Percentiles rank a stretch among this genome's conserved stretches.
Evolutionary conservation across 2,797 vertebrate genomes (phyloP).

Genomic region (Somateria mollissima): DNA sequence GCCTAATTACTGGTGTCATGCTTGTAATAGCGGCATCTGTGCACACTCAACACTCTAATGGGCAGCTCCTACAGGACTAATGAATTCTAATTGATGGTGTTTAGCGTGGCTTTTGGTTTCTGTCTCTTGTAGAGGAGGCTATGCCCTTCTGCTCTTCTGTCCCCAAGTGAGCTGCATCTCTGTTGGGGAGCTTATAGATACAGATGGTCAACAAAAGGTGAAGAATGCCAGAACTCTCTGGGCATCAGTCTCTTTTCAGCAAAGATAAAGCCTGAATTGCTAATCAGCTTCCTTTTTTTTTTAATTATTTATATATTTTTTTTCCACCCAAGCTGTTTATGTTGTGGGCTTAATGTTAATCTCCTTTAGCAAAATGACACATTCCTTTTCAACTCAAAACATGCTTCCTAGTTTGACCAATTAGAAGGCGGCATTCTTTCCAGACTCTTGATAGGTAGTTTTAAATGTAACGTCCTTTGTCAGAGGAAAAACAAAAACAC

Average conservation of each 20-base stretch:
- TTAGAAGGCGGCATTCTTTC: conserved; percentile 35
- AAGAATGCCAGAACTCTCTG: conserved; percentile 74
- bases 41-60: conserved; percentile 78
- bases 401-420: conserved; percentile 64
- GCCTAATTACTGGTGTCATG: conserved; percentile 82
- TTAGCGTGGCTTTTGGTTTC: conserved; percentile 80
- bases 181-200: conserved; percentile 79
- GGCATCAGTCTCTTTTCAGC: conserved; percentile 78
- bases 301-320: conserved; percentile 79
- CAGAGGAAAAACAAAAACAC: not conserved
- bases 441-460: conserved; percentile 50
- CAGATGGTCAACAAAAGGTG: conserved; percentile 92
- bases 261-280: conserved; percentile 81
- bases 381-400: conserved; percentile 78
- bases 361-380: conserved; percentile 68
- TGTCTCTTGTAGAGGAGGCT: conserved; percentile 71
- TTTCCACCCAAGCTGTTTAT: conserved; percentile 79
- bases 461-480: conserved; percentile 64
- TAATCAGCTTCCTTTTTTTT: conserved; percentile 84
- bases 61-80: conserved; percentile 84
- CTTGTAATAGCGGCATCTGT: conserved; percentile 80
- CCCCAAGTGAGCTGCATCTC: conserved; percentile 74
- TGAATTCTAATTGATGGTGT: conserved; percentile 86
- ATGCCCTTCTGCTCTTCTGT: conserved; percentile 83
- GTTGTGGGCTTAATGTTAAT: conserved; percentile 77